Evolutionary conservation across 2,113 vertebrate genomes (phyloP).

Genomic region (Oncorhynchus tshawytscha): DNA sequence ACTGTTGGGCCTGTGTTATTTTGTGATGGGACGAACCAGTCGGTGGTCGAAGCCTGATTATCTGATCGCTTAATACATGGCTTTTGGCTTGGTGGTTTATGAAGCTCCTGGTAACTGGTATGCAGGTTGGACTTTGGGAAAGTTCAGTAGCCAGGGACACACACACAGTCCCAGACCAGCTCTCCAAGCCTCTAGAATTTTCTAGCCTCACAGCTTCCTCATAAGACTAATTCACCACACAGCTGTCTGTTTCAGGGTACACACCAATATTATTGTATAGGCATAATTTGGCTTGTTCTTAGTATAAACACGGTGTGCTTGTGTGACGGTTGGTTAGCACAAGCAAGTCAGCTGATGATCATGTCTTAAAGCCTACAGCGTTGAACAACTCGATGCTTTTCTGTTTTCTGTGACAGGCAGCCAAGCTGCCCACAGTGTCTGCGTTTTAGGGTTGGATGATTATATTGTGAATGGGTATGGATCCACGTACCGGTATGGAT

Average conservation of each 20-base stretch:
- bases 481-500: too few species aligned
- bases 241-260: constrained; percentile 12
- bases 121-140: neutral
- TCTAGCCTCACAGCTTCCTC: constrained; percentile 2
- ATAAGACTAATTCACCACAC: constrained; percentile 7
- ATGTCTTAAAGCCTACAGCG: neutral
- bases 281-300: neutral
- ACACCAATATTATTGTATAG: neutral
- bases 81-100: constrained; percentile 1
- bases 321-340: neutral
- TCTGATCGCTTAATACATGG: constrained; percentile 29
- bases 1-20: constrained; percentile 24
- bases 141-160: neutral
- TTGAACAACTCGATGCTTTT: neutral
- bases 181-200: neutral
- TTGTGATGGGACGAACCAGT: constrained; percentile 17
- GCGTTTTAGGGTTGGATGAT: too few species aligned
- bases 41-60: constrained; percentile 12
- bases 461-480: too few species aligned
- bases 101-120: constrained; percentile 6
- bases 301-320: neutral
- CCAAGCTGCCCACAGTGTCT: neutral
- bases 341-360: constrained; percentile 1
- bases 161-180: neutral
- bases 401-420: neutral